Evolutionary conservation across 2,113 vertebrate species (phyloP), one percentile per base, ranked within the genome.

Genomic region (Misgurnus mizolepis): DNA sequence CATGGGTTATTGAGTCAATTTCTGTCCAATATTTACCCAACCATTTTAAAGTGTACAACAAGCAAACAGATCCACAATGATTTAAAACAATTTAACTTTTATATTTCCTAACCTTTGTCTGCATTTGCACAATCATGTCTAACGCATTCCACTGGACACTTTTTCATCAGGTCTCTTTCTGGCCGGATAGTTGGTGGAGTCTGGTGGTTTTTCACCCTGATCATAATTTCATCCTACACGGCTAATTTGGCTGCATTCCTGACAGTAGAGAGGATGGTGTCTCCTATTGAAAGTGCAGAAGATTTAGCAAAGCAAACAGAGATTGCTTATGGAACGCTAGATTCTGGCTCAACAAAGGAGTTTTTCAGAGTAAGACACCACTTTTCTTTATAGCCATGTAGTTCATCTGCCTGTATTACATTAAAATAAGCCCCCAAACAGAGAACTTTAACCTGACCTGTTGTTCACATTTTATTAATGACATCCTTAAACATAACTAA

Each of bases 171-270:
- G 93, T 99, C 97, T 91, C 94, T 99, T 87, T 99, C 98, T 87
- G 98, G 98, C 71, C 97, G 98, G 83, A 99, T 99, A 89, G 98
- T 99, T 87, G 98, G 98, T 85, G 98, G 98, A 76, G 98, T 99
- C 79, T 99, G 98, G 98, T 99, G 98, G 98, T 99, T 99, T 93
- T 99, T 99, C 94, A 99, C 98, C 89, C 92, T 99, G 87, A 99
- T 99, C 93, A 99, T 99, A 92, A 99, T 99, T 94, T 99, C 98
- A 85, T 99, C 98, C 90, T 99, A 99, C 95, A 99, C 97, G 92
- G 98, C 98, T 89, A 99, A 99, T 92, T 93, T 99, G 95, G 97
- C 98, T 93, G 98, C 98, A 88, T 99, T 99, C 93, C 95, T 99
- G 89, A 99, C 98, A 8, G 98, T 99, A 62, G 98, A 99, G 92